Evolutionary conservation across 2,888 invertebrate species (phyloP).

Genomic region (Stenotaenia linearis): DNA sequence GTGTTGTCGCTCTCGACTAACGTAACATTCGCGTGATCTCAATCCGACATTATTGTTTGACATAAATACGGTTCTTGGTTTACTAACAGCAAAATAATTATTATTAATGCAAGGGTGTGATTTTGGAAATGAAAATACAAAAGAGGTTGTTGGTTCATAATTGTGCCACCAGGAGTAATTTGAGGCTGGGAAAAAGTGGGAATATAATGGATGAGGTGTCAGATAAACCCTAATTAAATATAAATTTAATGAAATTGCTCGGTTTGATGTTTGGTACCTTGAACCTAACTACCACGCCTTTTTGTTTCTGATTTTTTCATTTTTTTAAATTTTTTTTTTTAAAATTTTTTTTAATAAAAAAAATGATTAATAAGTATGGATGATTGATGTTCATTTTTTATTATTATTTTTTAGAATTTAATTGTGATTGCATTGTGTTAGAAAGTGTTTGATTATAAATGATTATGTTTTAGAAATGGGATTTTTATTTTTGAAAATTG

Average conservation of each 20-base stretch:
- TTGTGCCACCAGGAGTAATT: not conserved
- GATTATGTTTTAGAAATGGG: not conserved
- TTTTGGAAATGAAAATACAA: not conserved
- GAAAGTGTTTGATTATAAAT: not conserved
- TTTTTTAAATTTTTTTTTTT: too few species aligned
- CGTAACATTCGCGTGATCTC: too few species aligned
- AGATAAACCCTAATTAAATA: constrained; percentile 16
- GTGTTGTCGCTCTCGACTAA: too few species aligned
- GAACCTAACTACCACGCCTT: not conserved
- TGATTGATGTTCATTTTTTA: not conserved
- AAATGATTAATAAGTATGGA: not conserved
- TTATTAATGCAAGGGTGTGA: not conserved
- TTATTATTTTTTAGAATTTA: not conserved
- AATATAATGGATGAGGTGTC: constrained; percentile 24
- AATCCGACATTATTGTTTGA: too few species aligned
- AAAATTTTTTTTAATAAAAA: not conserved
- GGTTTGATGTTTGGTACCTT: constrained; percentile 7
- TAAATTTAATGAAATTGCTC: constrained; percentile 6
- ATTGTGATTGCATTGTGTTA: not conserved
- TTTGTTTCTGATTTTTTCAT: too few species aligned
- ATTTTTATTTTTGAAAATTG: not conserved
- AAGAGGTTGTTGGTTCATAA: not conserved
- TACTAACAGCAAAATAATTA: not conserved
- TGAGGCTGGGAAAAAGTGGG: not conserved
- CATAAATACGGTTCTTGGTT: too few species aligned